Evolutionary conservation across 2,797 vertebrate species (phyloP), one percentile per base, ranked within the genome.

Genomic region (Microcaecilia unicolor): DNA sequence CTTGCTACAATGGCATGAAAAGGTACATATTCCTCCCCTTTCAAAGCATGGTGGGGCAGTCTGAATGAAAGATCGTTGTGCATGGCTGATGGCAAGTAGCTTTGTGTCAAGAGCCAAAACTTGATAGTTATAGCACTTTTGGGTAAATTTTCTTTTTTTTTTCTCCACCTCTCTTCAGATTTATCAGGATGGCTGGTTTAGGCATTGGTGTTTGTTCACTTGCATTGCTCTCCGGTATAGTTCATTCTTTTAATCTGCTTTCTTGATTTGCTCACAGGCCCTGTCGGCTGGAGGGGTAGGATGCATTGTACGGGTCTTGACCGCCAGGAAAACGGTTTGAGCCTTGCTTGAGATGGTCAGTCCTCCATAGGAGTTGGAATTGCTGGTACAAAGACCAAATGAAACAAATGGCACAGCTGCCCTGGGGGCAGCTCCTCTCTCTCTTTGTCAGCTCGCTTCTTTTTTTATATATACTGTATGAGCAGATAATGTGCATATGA

Each of bases 1-100:
- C 38, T 75, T 99, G 15, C 58, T 99, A 64, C 96, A 96, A 58
- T 99, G 96, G 96, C 96, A 99, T 0, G 96, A 99, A 72, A 99
- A 93, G 90, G 96, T 98, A 32, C 16, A n/a, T n/a, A n/a, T n/a
- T n/a, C n/a, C n/a, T n/a, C n/a, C n/a, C n/a, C n/a, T n/a, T n/a
- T n/a, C n/a, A n/a, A n/a, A n/a, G n/a, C n/a, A n/a, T n/a, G n/a
- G n/a, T n/a, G n/a, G n/a, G n/a, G n/a, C n/a, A n/a, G n/a, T n/a
- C n/a, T n/a, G n/a, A n/a, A n/a, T n/a, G n/a, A n/a, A n/a, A n/a
- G n/a, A n/a, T n/a, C n/a, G n/a, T n/a, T n/a, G n/a, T n/a, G n/a
- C n/a, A n/a, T n/a, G n/a, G n/a, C n/a, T n/a, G n/a, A n/a, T n/a
- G n/a, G n/a, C n/a, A n/a, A n/a, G n/a, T n/a, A n/a, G n/a, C n/a